Base-by-base conservation (phyloP, 2,113 vertebrate genomes). In the Arenaria interpres region DNA sequence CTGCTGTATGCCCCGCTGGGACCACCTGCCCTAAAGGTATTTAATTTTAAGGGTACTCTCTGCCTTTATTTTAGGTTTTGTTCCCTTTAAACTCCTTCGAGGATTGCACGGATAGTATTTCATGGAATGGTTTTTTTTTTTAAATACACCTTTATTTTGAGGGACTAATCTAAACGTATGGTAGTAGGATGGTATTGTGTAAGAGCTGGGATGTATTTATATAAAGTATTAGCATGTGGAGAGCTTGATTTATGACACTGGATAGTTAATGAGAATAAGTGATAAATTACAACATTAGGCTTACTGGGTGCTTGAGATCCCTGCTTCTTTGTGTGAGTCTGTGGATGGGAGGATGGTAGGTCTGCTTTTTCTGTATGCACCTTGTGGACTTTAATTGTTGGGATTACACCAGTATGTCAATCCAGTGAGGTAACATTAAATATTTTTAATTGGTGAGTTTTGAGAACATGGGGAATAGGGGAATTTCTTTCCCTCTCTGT, bases 191-290 rank as follows among this genome's bases (percentile, higher is more conserved):
- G 50, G 71, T 94, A 46, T 80, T 96, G 93, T 97, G 77, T 72
- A 66, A 90, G 69, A 95, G 33, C 32, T n/a, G 17, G 80, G 60
- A 92, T 96, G 22, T 93, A 88, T 96, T 96, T 95, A 78, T 96
- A 86, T 12, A 32, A 85, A 62, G n/a, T 95, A 91, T 89, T 90
- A 67, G 71, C 91, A 62, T 14, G 12, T 85, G 95, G 95, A 97
- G 77, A 67, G 45, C 78, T 97, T 96, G 85, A 95, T 97, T 97
- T 97, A 88, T 92, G 94, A 88, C 41, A 32, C 28, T 85, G 72
- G 78, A 43, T 89, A 91, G 93, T 89, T 97, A 96, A 93, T 90
- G 95, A 96, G 92, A 96, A 93, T 90, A 95, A 96, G 92, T 96
- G 54, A 96, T 93, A 91, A 95, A 82, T 94, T 86, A 91, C 8